Evolutionary conservation across 1,140 invertebrate species (phyloP), one percentile per base, ranked within the genome.

Genomic region (Heterodera carotae): DNA sequence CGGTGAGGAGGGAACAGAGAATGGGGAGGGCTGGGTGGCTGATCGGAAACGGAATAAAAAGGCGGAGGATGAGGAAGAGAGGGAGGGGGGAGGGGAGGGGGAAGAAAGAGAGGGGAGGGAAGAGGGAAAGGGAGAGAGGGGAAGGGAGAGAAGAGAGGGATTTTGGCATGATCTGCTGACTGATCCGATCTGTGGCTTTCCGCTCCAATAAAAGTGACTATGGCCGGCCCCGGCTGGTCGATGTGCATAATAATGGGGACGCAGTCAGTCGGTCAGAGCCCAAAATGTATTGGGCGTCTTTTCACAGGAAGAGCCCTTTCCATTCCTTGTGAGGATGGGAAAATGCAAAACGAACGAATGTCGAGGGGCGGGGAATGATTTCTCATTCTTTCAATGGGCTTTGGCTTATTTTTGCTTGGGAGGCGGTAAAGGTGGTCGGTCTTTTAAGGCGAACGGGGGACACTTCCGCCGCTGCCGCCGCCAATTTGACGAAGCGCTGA

Each of bases 261-360:
- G 48, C 12, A 18, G 48, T 4, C 12, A 22, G 15, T 53, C 48
- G 22, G 48, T 53, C 48, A 6, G 48, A 22, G 48, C 48, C 48
- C 12, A 53, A 53, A 53, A 53, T 53, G 48, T 8, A 53, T 53
- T 53, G 6, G 48, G 62, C 25, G 27, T 29, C 62, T 10, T n/a
- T 66, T 66, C 62, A 66, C 62, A 66, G 62, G 27, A 66, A 29
- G 62, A 34, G 27, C 62, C 33, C 27, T 66, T 66, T 66, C 62
- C 62, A 10, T 10, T 34, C 62, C 27, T 66, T 66, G 62, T 27
- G 62, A 29, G 27, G 8, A 25, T 66, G 62, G 25, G 62, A 66
- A 66, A 66, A 66, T 66, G 62, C 62, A 66, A 66, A 66, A 66
- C 62, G 62, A 66, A 29, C 8, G n/a, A 66, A 66, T 25, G 62